Base-by-base conservation (phyloP, 2,113 vertebrate species). In the Heterotilapia buettikoferi region DNA sequence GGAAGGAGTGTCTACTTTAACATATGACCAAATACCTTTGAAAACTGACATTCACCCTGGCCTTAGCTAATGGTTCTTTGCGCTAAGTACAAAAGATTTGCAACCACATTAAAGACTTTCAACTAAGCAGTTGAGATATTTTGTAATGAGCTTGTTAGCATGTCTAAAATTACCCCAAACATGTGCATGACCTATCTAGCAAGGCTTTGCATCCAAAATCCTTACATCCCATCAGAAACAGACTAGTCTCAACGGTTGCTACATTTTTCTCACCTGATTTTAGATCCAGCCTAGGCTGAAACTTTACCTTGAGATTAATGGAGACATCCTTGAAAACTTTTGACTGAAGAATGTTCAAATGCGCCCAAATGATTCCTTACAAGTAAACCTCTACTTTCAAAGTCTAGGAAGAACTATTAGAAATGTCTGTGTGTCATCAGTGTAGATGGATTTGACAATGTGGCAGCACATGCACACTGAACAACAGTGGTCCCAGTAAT, bases 241-340 rank as follows among this genome's bases (percentile, higher is more conserved):
- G 40, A 73, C 21, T 18, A 4, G 38, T 73, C 21, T 45, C 11
- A 45, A 18, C 1, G 8, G 21, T 71, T 45, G 2, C 68, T 45
- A 45, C 68, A 73, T 73, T 43, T 0, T 14, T 45, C 5, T 73
- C 38, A 43, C 5, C 38, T 71, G n/a, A 43, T 16, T 71, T 24
- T 24, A 4, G 38, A 71, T 71, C 8, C 5, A 52, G 7, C 9
- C 50, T 9, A 52, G 7, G 18, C 7, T 19, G 7, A 19, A 52
- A 19, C 7, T 52, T 52, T 9, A 52, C 13, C 21, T 73, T 73
- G 38, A 0, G 8, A 45, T 73, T 73, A 45, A 18, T 26, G 68
- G 38, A 2, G 13, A 2, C 21, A 16, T 24, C 8, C 21, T 73
- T 73, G 21, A 6, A 45, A 26, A 45, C 68, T 0, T 13, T 43